Conservation (phyloP, 92 coral and sea anemone species). For the Nematostella vectensis region DNA sequence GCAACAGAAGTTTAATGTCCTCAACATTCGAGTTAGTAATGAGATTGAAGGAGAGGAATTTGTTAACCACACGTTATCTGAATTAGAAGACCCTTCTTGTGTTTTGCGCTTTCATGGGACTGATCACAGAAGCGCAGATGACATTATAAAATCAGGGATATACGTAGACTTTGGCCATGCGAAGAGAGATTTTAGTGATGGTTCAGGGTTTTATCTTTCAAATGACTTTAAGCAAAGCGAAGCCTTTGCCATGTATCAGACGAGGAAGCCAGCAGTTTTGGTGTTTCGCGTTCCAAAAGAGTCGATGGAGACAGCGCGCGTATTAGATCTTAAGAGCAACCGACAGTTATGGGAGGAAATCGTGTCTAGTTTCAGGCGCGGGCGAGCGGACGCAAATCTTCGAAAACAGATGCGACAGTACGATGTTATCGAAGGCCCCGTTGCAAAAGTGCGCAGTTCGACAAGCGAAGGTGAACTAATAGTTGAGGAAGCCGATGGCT, state of each 20-base stretch:
- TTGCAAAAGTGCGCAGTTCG: too few relatives aligned
- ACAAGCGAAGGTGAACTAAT: not conserved
- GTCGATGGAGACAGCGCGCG: not conserved
- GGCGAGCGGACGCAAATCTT: not conserved
- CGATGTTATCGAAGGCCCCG: not conserved
- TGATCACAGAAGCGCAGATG: conserved; percentile 3
- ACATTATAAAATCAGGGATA: conserved; percentile 10
- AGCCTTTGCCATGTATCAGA: conserved; percentile 1
- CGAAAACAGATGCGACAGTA: not conserved
- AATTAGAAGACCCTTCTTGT: not conserved
- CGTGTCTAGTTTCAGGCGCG: not conserved
- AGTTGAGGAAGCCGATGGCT: not conserved
- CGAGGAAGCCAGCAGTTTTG: not conserved
- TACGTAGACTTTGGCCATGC: not conserved
- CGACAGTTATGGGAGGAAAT: not conserved
- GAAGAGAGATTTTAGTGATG: conserved; percentile 12
- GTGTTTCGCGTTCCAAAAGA: not conserved
- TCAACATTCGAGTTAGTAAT: not conserved
- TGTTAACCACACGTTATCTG: not conserved
- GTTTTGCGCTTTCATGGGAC: conserved; percentile 13
- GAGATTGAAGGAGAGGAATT: not conserved
- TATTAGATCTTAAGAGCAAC: not conserved
- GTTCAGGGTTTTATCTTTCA: conserved; percentile 10
- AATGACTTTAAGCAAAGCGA: not conserved
- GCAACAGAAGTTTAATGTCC: not conserved